Evolutionary conservation across 1,140 invertebrate genomes (phyloP).

Genomic region (Thaumatotibia leucotreta): DNA sequence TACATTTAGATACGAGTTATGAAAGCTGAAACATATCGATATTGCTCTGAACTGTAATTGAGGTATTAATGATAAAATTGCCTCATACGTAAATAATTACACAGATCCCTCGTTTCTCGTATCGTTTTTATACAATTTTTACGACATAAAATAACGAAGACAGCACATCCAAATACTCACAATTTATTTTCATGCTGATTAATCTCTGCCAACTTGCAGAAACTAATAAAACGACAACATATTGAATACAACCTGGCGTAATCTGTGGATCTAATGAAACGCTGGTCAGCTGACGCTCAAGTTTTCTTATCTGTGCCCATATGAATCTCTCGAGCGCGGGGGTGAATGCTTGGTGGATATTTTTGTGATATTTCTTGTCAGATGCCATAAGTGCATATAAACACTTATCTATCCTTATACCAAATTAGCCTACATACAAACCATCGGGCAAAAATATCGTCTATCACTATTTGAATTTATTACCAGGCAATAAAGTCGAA

Average conservation of each 20-base stretch:
- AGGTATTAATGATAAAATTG: too few species aligned
- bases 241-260: constrained; percentile 16
- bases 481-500: too few species aligned
- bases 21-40: too few species aligned
- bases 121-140: not conserved
- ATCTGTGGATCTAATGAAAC: constrained; percentile 37
- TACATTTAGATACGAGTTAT: too few species aligned
- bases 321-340: constrained; percentile 35
- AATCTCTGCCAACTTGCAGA: constrained; percentile 6
- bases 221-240: constrained; percentile 12
- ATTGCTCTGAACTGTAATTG: too few species aligned
- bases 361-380: not conserved
- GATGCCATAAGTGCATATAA: not conserved
- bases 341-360: not conserved
- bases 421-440: too few species aligned
- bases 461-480: too few species aligned
- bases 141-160: not conserved
- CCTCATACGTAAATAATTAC: too few species aligned
- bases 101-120: too few species aligned
- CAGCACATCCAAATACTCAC: not conserved
- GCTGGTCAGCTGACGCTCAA: constrained; percentile 52
- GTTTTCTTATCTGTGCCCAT: constrained; percentile 51
- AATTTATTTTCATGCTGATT: not conserved
- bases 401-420: too few species aligned
- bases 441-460: too few species aligned